A percentile compares a stretch with the other conserved stretches of the same genome.
phyloP scores from a whole-genome alignment of 1,140 invertebrate genomes.

The Rhagoletis pomonella region DNA sequence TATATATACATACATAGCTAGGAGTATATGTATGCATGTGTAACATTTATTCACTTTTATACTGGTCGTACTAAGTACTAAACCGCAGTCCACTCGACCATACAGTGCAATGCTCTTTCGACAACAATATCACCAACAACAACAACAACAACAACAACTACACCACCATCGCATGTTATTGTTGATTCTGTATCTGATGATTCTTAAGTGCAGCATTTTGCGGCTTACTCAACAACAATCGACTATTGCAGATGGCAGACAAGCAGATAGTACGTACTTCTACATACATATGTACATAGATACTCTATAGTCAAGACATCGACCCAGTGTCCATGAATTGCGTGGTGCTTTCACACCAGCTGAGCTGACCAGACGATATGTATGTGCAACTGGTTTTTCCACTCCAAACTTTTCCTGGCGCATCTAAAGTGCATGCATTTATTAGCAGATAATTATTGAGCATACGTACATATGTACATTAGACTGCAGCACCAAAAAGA shows the following conservation, averaged over 20 bases:
- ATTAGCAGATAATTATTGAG: slow-evolving; percentile 12
- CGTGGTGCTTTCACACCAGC: slow-evolving; percentile 36
- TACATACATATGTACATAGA: not conserved
- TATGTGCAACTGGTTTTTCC: slow-evolving; percentile 7
- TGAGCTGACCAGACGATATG: slow-evolving; percentile 34
- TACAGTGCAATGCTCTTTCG: slow-evolving; percentile 18
- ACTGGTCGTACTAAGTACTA: not conserved
- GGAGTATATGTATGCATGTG: not conserved
- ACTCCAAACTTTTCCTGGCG: not conserved
- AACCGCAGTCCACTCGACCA: slow-evolving; percentile 32
- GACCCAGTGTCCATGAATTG: slow-evolving; percentile 51
- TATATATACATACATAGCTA: not conserved
- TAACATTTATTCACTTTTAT: not conserved
- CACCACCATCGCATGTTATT: slow-evolving; percentile 21
- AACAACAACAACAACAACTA: too few relatives aligned
- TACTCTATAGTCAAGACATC: not conserved
- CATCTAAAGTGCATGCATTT: slow-evolving; percentile 4
- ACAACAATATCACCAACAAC: not conserved
- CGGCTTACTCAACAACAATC: slow-evolving; percentile 32
- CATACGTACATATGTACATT: not conserved
- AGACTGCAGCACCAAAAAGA: too few relatives aligned
- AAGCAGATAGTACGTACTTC: not conserved
- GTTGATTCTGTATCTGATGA: slow-evolving; percentile 9
- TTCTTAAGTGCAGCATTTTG: slow-evolving; percentile 33
- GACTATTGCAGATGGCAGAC: not conserved